These are phyloP conservation scores for Drosophila azteca DNA, from an alignment of 1,140 invertebrate genomes.

Conservation along the genomic window DNA sequence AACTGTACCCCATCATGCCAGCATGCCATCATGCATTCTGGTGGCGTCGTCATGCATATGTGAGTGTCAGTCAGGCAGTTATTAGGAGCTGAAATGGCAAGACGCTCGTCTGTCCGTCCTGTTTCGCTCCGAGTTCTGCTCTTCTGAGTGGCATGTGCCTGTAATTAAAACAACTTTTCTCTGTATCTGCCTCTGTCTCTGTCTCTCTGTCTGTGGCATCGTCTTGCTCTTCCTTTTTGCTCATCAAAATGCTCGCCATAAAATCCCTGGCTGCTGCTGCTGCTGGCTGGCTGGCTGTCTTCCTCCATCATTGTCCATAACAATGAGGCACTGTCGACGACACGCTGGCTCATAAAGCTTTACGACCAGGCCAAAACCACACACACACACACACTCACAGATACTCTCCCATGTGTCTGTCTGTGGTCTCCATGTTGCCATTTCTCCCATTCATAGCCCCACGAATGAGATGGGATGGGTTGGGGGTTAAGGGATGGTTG, in stretches of 20 bases:
- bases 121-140: neutral
- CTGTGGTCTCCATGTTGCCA: constrained; percentile 17
- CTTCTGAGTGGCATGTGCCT: constrained; percentile 26
- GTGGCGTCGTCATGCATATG: constrained; percentile 1
- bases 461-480: too few species aligned
- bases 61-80: constrained; percentile 38
- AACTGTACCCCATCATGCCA: constrained; percentile 40
- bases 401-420: constrained; percentile 29
- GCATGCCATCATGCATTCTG: neutral
- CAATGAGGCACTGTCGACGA: constrained; percentile 46
- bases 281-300: constrained; percentile 23
- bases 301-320: constrained; percentile 70
- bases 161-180: constrained; percentile 70
- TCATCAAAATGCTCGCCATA: constrained; percentile 49
- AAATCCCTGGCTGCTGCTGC: constrained; percentile 27
- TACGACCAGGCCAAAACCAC: constrained; percentile 35
- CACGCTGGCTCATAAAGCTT: constrained; percentile 55
- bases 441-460: constrained; percentile 47
- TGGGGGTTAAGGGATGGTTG: too few species aligned
- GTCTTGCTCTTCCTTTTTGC: constrained; percentile 28
- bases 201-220: constrained; percentile 12
- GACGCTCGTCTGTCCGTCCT: constrained; percentile 9
- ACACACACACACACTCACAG: constrained; percentile 4
- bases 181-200: constrained; percentile 15
- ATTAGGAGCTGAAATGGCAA: constrained; percentile 46